A percentile compares a stretch with the other conserved stretches of the same genome.
phyloP scores from a whole-genome alignment of 2,797 vertebrate species.

The Poeciliopsis turneri region DNA sequence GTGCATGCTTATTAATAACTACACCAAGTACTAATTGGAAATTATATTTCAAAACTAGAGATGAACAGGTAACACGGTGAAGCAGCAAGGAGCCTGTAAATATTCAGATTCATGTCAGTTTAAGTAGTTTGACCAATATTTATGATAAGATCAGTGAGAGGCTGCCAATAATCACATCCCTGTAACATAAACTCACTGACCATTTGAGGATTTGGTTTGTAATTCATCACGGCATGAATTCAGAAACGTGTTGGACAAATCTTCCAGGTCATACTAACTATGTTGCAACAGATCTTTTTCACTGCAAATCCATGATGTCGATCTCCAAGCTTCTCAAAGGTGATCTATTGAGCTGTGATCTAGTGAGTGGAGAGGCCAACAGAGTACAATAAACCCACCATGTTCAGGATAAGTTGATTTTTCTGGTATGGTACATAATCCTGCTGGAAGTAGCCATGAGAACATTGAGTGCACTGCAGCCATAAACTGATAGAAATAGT shows the following conservation, averaged over 20 bases:
- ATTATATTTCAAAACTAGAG: constrained; percentile 35
- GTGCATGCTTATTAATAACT: constrained; percentile 72
- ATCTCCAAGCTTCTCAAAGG: not conserved
- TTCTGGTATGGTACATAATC: not conserved
- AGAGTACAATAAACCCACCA: not conserved
- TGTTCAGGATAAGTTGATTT: not conserved
- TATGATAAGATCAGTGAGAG: constrained; percentile 20
- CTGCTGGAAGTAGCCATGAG: constrained; percentile 6
- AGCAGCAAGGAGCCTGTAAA: constrained; percentile 18
- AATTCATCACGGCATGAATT: not conserved
- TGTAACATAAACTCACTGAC: constrained; percentile 15
- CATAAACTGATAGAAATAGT: not conserved
- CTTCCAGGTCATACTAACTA: not conserved
- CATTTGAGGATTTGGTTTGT: not conserved
- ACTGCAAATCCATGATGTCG: not conserved
- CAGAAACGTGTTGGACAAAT: not conserved
- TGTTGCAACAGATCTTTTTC: not conserved
- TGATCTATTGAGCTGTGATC: not conserved
- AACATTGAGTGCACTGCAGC: not conserved
- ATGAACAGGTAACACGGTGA: constrained; percentile 11
- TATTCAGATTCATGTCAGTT: constrained; percentile 8
- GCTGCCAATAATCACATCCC: constrained; percentile 31
- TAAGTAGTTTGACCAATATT: constrained; percentile 36
- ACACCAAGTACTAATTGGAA: constrained; percentile 64
- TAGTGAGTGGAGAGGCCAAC: not conserved